Evolutionary conservation across 2,888 invertebrate genomes (phyloP).

Genomic region (Spicauda simplicius): DNA sequence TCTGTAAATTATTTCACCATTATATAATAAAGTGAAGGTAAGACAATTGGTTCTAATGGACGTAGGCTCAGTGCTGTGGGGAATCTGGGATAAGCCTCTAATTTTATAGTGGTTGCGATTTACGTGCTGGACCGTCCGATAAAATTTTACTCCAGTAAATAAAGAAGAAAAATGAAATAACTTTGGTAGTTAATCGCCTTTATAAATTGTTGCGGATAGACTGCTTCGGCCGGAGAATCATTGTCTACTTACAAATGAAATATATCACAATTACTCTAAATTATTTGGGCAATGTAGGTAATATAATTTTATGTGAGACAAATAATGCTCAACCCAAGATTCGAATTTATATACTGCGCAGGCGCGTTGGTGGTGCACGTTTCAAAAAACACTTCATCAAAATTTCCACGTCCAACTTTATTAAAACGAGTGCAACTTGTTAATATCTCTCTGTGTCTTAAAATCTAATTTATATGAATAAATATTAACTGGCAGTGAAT

Average conservation of each 20-base stretch:
- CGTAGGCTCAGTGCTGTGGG: constrained; percentile 56
- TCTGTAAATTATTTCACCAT: constrained; percentile 5
- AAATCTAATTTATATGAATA: no score
- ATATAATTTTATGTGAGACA: background rate
- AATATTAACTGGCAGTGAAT: no score
- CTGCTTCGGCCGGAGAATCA: background rate
- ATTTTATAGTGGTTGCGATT: constrained; percentile 60
- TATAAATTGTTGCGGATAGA: constrained; percentile 24
- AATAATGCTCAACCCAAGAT: background rate
- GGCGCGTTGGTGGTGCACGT: constrained; percentile 1
- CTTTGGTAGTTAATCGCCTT: constrained; percentile 23
- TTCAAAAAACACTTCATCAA: constrained; percentile 25
- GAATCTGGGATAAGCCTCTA: constrained; percentile 67
- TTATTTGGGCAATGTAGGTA: background rate
- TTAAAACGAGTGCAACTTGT: no score
- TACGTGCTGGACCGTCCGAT: constrained; percentile 51
- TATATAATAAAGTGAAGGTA: constrained; percentile 22
- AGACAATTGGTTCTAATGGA: constrained; percentile 36
- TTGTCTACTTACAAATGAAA: constrained; percentile 5
- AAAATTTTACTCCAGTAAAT: constrained; percentile 46
- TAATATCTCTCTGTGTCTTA: no score
- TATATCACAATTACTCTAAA: background rate
- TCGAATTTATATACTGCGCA: background rate
- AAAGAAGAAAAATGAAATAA: constrained; percentile 32
- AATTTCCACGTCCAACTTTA: constrained; percentile 4